Evolutionary conservation across 2,113 vertebrate genomes (phyloP), one percentile per base, ranked within the genome.

Genomic region (Coreoperca whiteheadi): DNA sequence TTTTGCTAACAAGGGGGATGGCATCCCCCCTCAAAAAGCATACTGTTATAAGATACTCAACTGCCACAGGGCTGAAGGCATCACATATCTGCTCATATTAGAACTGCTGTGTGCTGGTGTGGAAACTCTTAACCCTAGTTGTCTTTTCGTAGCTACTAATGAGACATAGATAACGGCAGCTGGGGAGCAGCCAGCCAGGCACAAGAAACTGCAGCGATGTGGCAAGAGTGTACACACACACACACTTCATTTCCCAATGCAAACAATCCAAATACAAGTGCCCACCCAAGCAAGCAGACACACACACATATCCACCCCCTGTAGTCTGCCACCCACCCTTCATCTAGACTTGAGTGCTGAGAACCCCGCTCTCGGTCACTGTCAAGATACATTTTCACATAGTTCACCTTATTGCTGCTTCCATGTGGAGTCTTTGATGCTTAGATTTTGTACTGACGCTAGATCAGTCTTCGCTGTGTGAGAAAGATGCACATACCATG

Each of bases 381-480:
- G 54, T 51, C 34, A 23, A 65, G n/a, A 21, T 20, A 43, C 53
- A 57, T 39, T 41, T 25, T 41, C 71, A 63, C 21, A 16, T 23
- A 37, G 28, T 51, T 67, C 60, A 60, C 21, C 16, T 41, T 8
- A 20, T 10, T 23, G 60, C 53, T 51, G 59, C 7, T 34, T 77
- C 11, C 34, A 46, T 23, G 50, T 70, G 34, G 41, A 46, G 16
- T 50, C 2, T 39, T n/a, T 43, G 32, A 54, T 60, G 25, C 28
- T 66, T n/a, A 39, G 8, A 53, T 25, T 6, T 46, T 25, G 4
- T 34, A 3, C 54, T 61, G 57, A 94, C 91, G 94, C 88, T 92
- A 48, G 93, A 95, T 90, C 92, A 94, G 81, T 86, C 82, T 94
- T 83, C 79, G n/a, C 64, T 51, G 30, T 81, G 30, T 94, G 94